These are phyloP conservation scores for Cepaea hortensis DNA, from an alignment of 2,888 invertebrate species.

Conservation along the genomic window DNA sequence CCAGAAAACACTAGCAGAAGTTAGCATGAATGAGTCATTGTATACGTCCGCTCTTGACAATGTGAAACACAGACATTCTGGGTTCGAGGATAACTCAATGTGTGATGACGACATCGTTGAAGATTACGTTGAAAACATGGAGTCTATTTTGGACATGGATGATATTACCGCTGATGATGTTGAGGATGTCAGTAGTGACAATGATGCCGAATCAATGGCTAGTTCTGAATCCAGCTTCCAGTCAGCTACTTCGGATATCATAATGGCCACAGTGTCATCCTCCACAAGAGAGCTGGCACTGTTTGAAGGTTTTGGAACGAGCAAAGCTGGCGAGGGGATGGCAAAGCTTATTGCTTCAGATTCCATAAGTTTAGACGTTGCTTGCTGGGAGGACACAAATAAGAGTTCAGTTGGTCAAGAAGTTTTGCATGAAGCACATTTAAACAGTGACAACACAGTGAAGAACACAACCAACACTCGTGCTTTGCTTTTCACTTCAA, in stretches of 20 bases:
- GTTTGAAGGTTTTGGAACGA: slow-evolving; percentile 37
- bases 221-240: slow-evolving; percentile 46
- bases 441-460: neutral
- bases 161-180: slow-evolving; percentile 12
- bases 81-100: neutral
- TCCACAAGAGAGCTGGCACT: slow-evolving; percentile 9
- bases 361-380: neutral
- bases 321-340: slow-evolving; percentile 47
- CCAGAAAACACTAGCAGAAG: neutral
- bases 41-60: slow-evolving; percentile 22
- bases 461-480: neutral
- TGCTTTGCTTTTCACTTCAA: neutral
- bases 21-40: neutral
- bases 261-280: slow-evolving; percentile 26
- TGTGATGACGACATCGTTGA: slow-evolving; percentile 4
- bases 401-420: neutral
- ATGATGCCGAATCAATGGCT: slow-evolving; percentile 23
- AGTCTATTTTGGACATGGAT: neutral
- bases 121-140: slow-evolving; percentile 15
- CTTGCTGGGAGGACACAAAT: neutral
- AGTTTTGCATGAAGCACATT: neutral
- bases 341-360: slow-evolving; percentile 39
- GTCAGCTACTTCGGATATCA: slow-evolving; percentile 42
- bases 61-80: neutral
- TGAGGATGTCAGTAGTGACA: slow-evolving; percentile 2